Evolutionary conservation across 2,888 invertebrate species (phyloP).

Genomic region (Sinhomidia bicolor): DNA sequence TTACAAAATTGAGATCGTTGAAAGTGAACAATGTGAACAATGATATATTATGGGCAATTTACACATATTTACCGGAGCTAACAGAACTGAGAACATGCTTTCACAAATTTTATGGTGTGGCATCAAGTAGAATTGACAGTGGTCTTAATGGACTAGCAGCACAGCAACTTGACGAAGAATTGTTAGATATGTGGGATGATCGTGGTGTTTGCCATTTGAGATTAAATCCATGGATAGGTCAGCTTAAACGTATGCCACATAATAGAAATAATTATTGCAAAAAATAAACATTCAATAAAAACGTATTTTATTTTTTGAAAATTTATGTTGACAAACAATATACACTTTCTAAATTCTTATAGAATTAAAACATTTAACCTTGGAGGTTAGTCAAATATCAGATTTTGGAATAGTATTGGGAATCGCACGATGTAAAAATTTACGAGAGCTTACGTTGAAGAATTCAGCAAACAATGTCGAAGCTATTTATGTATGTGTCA

Average conservation of each 20-base stretch:
- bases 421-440: slow-evolving; percentile 59
- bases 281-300: too few relatives aligned
- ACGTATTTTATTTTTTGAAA: too few relatives aligned
- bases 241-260: slow-evolving; percentile 55
- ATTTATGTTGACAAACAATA: too few relatives aligned
- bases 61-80: slow-evolving; percentile 48
- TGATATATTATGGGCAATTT: slow-evolving; percentile 60
- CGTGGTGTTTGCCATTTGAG: slow-evolving; percentile 61
- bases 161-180: slow-evolving; percentile 62
- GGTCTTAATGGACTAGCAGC: slow-evolving; percentile 65
- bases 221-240: slow-evolving; percentile 70
- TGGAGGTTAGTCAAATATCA: slow-evolving; percentile 67
- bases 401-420: slow-evolving; percentile 71
- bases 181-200: slow-evolving; percentile 67
- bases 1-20: slow-evolving; percentile 46
- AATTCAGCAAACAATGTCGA: slow-evolving; percentile 10
- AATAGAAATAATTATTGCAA: too few relatives aligned
- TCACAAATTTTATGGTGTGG: slow-evolving; percentile 72
- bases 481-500: slow-evolving; percentile 37
- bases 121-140: slow-evolving; percentile 58
- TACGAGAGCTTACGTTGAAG: slow-evolving; percentile 61
- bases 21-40: slow-evolving; percentile 71
- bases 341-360: background rate
- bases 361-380: slow-evolving; percentile 61
- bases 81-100: slow-evolving; percentile 66